Base-by-base conservation (phyloP, 64 coral and sea anemone species). In the Actinia equina region DNA sequence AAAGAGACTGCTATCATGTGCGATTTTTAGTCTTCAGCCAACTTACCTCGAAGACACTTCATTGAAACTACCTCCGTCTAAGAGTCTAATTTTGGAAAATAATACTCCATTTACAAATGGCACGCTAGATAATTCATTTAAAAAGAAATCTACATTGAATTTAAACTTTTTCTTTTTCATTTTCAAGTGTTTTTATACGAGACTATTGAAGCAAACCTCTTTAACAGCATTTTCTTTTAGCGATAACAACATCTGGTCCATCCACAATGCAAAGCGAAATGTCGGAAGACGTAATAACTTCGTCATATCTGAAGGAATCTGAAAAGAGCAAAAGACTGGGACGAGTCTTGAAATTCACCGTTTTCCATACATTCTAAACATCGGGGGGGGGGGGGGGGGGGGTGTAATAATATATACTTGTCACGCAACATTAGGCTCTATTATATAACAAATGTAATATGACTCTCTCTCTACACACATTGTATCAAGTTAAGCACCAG, bases 121-220 rank as follows among this genome's bases (percentile, higher is more conserved):
- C 58, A 98, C 95, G 87, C 93, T 98, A 46, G 95, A 92, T 44
- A 98, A 87, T 43, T 90, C 92, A 59, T 94, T 91, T 30, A 98
- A 92, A 79, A 92, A 90, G 64, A 98, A 98, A 69, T 84, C 89
- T 8, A 98, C 95, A 59, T 94, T 86, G 81, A 98, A 98, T 83
- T 94, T 98, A 84, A 98, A 98, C 92, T 98, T 98, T 92, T 98
- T 98, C 90, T 98, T 98, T 70, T 98, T 98, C 95, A 98, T 98
- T 87, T 87, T 86, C 71, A 86, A 44, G 63, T 81, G 79, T 92
- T 60, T 70, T 89, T 70, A 92, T 78, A 83, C 79, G 43, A 64
- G 88, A 82, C 77, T 86, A 81, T 17, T 17, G 19, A 20, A 19
- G 45, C 49, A 49, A 30, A 3, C 10, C 27, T 52, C 49, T 19